phyloP scores from a whole-genome alignment of 2,888 invertebrate genomes.

The Megalurothrips usitatus region DNA sequence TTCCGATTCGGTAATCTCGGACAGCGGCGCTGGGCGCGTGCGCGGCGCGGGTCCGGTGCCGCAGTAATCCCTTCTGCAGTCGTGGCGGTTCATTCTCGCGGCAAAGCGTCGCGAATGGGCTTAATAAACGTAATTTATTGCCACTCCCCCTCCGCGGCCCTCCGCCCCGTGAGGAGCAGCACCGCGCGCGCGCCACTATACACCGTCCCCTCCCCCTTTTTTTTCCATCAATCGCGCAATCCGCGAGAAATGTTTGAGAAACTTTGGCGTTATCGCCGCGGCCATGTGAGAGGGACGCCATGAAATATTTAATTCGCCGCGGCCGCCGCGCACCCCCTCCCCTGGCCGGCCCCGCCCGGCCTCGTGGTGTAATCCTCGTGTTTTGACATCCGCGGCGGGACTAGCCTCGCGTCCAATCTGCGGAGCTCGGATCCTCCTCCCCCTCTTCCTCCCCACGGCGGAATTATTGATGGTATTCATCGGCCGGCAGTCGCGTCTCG shows the following conservation, averaged over 20 bases:
- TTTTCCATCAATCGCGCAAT: too few relatives aligned
- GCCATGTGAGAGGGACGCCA: not conserved
- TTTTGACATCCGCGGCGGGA: conserved; percentile 6
- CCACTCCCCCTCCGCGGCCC: too few relatives aligned
- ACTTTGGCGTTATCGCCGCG: too few relatives aligned
- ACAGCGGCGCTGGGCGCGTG: not conserved
- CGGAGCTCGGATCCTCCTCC: not conserved
- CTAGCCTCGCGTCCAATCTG: not conserved
- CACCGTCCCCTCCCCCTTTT: too few relatives aligned
- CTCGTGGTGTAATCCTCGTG: not conserved
- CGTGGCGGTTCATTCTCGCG: not conserved
- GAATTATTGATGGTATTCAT: conserved; percentile 18
- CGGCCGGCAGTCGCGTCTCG: not conserved
- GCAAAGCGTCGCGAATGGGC: not conserved
- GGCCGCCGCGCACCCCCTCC: not conserved
- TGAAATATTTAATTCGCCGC: not conserved
- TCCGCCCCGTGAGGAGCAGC: too few relatives aligned
- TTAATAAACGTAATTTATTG: conserved; percentile 13
- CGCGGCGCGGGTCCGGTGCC: not conserved
- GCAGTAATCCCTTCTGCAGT: not conserved
- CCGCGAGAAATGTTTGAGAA: too few relatives aligned
- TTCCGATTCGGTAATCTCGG: conserved; percentile 8
- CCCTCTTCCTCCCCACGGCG: not conserved
- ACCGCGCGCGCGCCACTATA: too few relatives aligned
- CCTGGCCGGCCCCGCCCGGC: not conserved